A percentile compares a stretch with the other conserved stretches of the same genome.
These are phyloP conservation scores for Trachelus troglodyta DNA, from an alignment of 2,888 invertebrate genomes.

Conservation along the genomic window DNA sequence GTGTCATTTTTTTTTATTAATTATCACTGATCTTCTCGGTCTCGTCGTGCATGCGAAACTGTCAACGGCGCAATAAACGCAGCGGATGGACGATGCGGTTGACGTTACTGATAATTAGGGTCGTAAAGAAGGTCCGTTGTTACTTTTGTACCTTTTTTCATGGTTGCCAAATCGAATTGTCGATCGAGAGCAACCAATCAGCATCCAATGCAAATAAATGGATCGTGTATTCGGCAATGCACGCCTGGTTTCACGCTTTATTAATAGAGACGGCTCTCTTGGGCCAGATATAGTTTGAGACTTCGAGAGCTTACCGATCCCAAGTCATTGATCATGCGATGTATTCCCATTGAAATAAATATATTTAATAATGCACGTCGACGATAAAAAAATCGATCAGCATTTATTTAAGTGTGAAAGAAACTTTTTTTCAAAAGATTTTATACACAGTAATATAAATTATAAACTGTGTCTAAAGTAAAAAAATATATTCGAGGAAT, in stretches of 20 bases:
- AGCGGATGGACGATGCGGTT: neutral
- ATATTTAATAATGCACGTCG: neutral
- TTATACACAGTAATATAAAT: neutral
- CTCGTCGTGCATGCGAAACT: neutral
- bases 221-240: conserved; percentile 36
- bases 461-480: neutral
- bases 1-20: neutral
- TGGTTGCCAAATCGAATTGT: conserved; percentile 26
- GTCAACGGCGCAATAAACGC: neutral
- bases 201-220: conserved; percentile 50
- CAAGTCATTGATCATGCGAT: neutral
- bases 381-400: neutral
- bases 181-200: conserved; percentile 53
- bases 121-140: conserved; percentile 26
- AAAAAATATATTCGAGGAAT: neutral
- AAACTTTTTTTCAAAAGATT: neutral
- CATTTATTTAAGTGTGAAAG: neutral
- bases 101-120: conserved; percentile 36
- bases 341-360: neutral
- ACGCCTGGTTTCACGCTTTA: conserved; percentile 40
- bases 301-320: neutral
- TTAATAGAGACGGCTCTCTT: conserved; percentile 43
- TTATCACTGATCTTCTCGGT: conserved; percentile 5
- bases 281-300: neutral
- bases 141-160: conserved; percentile 45